Percentiles rank a stretch among this genome's conserved stretches.
Evolutionary conservation across 2,888 invertebrate genomes (phyloP).

Genomic region (Orthonychiurus folsomi): DNA sequence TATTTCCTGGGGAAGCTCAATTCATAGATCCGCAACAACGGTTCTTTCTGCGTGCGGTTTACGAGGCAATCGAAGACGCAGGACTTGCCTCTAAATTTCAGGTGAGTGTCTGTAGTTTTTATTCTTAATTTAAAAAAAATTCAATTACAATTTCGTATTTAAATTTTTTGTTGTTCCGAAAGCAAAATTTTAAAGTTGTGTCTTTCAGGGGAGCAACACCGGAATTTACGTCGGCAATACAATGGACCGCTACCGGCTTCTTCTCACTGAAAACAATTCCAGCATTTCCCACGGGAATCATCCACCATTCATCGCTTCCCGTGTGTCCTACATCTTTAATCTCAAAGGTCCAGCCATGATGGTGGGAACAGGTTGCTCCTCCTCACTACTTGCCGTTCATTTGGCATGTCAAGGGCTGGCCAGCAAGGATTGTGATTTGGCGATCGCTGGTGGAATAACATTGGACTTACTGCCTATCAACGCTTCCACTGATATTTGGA

Average conservation of each 20-base stretch:
- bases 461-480: background rate
- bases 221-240: too few relatives aligned
- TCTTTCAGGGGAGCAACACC: too few relatives aligned
- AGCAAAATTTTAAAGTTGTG: too few relatives aligned
- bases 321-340: conserved; percentile 23
- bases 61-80: background rate
- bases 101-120: too few relatives aligned
- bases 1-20: background rate
- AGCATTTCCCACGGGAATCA: background rate
- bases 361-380: conserved; percentile 24
- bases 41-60: background rate
- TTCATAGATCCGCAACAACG: conserved; percentile 2
- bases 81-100: background rate
- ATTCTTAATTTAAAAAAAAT: too few relatives aligned
- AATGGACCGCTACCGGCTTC: too few relatives aligned
- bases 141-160: too few relatives aligned
- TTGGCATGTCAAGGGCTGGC: conserved; percentile 26
- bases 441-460: conserved; percentile 20
- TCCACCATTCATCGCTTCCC: conserved; percentile 11
- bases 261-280: background rate
- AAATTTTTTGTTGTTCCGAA: too few relatives aligned
- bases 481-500: background rate
- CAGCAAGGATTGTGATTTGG: conserved; percentile 18
- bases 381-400: conserved; percentile 27
- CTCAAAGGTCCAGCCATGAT: conserved; percentile 25